Conservation (phyloP, 1,140 invertebrate species). For the Diachasmimorpha longicaudata region DNA sequence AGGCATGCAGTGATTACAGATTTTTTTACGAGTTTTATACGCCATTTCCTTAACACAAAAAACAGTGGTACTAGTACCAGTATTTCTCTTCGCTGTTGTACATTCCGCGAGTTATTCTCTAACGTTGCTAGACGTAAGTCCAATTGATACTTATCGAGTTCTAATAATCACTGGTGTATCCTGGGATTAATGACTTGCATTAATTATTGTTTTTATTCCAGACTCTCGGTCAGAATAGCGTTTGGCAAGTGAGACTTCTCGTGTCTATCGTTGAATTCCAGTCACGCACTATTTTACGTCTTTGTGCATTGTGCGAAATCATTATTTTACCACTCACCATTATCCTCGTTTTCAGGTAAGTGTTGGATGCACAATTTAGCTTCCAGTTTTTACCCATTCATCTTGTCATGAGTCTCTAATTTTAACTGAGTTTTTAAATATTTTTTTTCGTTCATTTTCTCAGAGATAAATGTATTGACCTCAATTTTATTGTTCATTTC, state of each 20-base stretch:
- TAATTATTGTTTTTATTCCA: constrained; percentile 57
- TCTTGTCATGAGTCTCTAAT: no score
- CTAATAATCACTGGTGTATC: neutral
- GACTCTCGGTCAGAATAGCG: constrained; percentile 86
- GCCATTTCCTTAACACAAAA: constrained; percentile 62
- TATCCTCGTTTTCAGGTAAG: constrained; percentile 86
- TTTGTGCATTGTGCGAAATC: constrained; percentile 89
- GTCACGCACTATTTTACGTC: constrained; percentile 83
- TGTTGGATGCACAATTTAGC: constrained; percentile 40
- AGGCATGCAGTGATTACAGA: no score
- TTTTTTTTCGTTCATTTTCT: no score
- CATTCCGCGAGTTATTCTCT: constrained; percentile 91
- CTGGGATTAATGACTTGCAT: constrained; percentile 34
- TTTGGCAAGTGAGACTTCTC: constrained; percentile 84
- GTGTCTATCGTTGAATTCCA: constrained; percentile 88
- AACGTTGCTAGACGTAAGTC: constrained; percentile 87
- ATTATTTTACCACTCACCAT: constrained; percentile 88
- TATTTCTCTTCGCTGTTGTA: constrained; percentile 88
- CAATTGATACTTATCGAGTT: constrained; percentile 28
- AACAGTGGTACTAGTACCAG: constrained; percentile 86
- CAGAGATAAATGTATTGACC: no score
- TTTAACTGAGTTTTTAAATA: no score
- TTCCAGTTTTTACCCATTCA: no score
- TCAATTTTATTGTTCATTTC: no score
- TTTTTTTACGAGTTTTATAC: no score